phyloP scores from a whole-genome alignment of 2,888 invertebrate species.

The Acrocyrtus sp. region DNA sequence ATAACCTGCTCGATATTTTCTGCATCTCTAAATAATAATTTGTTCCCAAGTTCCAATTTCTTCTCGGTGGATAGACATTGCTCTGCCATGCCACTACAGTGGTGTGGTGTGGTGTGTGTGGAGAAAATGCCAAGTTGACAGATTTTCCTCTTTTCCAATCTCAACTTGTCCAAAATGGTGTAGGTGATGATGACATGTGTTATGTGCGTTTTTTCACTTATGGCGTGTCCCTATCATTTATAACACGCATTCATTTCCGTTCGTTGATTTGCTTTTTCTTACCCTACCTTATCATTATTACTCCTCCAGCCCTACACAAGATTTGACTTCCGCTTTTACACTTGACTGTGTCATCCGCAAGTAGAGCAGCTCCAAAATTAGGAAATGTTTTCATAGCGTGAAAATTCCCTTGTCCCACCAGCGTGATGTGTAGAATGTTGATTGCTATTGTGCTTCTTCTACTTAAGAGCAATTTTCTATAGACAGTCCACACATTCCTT shows the following conservation, averaged over 20 bases:
- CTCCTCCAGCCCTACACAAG: not conserved
- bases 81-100: not conserved
- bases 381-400: not conserved
- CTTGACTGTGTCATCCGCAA: not conserved
- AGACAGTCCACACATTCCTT: not conserved
- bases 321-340: not conserved
- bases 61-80: not conserved
- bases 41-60: not conserved
- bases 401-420: not conserved
- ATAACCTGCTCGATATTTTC: not conserved
- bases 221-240: not conserved
- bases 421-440: conserved; percentile 16
- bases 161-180: too few relatives aligned
- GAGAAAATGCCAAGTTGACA: conserved; percentile 21
- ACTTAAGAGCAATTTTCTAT: not conserved
- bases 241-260: conserved; percentile 2
- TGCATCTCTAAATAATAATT: conserved; percentile 10
- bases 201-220: conserved; percentile 2
- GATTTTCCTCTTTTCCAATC: not conserved
- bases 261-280: not conserved
- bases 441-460: not conserved
- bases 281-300: not conserved
- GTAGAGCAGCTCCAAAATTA: not conserved
- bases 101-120: not conserved
- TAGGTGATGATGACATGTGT: not conserved